phyloP scores from a whole-genome alignment of 2,797 vertebrate species.

The Epinephelus coioides region DNA sequence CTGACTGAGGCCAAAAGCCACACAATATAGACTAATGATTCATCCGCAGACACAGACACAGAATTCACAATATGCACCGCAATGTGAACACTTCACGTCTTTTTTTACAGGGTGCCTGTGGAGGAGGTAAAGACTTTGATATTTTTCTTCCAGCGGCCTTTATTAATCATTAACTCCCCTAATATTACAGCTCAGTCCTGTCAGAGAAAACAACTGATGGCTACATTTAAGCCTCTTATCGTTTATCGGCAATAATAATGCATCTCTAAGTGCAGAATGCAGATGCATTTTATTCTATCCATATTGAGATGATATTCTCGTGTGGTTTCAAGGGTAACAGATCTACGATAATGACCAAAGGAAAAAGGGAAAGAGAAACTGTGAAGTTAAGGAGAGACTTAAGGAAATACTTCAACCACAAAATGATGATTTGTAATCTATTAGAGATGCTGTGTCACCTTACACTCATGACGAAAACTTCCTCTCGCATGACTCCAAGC shows the following conservation, averaged over 20 bases:
- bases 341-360: conserved; percentile 3
- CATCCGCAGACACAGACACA: conserved; percentile 67
- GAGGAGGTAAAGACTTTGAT: conserved; percentile 66
- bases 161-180: conserved; percentile 76
- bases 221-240: conserved; percentile 53
- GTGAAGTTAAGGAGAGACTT: too few relatives aligned
- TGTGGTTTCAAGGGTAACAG: background rate
- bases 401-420: too few relatives aligned
- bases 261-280: conserved; percentile 4
- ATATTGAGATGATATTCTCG: conserved; percentile 4
- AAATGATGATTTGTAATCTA: too few relatives aligned
- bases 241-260: conserved; percentile 21
- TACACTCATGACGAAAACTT: too few relatives aligned
- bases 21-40: conserved; percentile 83
- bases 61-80: conserved; percentile 69
- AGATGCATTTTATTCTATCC: conserved; percentile 7
- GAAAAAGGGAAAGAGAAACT: background rate
- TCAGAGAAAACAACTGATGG: conserved; percentile 60
- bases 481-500: too few relatives aligned
- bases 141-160: conserved; percentile 46
- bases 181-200: conserved; percentile 58
- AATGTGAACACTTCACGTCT: conserved; percentile 61
- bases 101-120: conserved; percentile 55
- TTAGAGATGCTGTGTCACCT: too few relatives aligned
- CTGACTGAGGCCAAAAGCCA: conserved; percentile 84